These are phyloP conservation scores for Sterna hirundo DNA, from an alignment of 2,113 vertebrate genomes.

Conservation along the genomic window DNA sequence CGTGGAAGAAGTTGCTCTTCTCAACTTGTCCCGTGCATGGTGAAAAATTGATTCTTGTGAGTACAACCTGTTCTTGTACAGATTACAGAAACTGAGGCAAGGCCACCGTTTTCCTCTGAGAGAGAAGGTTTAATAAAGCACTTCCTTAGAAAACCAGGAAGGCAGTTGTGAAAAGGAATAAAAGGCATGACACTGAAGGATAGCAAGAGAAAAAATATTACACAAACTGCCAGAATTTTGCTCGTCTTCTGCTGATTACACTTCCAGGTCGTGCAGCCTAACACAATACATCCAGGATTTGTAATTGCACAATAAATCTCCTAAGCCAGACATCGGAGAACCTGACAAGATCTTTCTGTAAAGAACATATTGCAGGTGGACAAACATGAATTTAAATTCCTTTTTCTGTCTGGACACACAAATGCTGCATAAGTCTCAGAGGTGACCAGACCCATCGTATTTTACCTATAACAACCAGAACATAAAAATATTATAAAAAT, in stretches of 20 bases:
- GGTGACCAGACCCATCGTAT: not conserved
- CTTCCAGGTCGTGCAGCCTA: not conserved
- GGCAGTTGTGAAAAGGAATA: not conserved
- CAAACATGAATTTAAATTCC: not conserved
- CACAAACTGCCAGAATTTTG: not conserved
- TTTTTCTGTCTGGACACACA: not conserved
- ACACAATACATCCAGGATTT: not conserved
- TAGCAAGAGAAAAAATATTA: not conserved
- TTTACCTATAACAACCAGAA: not conserved
- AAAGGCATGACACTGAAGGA: not conserved
- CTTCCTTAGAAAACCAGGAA: not conserved
- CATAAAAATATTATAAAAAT: not conserved
- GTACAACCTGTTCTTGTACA: not conserved
- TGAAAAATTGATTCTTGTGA: not conserved
- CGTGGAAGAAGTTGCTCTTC: not conserved
- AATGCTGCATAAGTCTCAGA: not conserved
- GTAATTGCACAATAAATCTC: not conserved
- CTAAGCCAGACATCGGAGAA: not conserved
- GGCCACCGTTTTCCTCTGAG: not conserved
- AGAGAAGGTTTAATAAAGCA: not conserved
- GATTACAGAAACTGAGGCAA: not conserved
- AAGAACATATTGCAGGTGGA: not conserved
- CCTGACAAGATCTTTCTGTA: not conserved
- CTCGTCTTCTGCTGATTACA: not conserved
- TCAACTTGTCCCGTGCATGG: not conserved